Base-by-base conservation (phyloP, 2,797 vertebrate species). In the Diceros bicornis region DNA sequence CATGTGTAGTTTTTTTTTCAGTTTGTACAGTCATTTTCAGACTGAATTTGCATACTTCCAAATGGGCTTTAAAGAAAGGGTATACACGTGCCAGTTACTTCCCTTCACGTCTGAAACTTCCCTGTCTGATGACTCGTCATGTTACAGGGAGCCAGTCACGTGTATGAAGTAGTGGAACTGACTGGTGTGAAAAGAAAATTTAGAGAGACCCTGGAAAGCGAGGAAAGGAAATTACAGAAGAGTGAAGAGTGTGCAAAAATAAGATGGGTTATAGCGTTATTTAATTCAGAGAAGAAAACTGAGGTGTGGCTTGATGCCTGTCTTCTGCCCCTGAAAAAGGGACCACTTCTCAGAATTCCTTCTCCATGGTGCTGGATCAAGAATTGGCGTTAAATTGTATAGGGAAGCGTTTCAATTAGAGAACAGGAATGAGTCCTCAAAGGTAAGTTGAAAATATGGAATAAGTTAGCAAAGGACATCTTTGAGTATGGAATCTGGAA, bases 31-130 rank as follows among this genome's bases (percentile, higher is more conserved):
- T 72, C 66, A 72, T 66, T 88, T 91, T 85, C 91, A 47, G 44
- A n/a, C 25, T 92, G 47, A 78, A 62, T 84, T 23, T 84, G 21
- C 89, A 83, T 52, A 16, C 27, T 95, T 96, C 17, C 74, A 94
- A 79, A 64, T 62, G 32, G 18, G 5, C 20, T 44, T 91, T 66
- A 69, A 74, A 87, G n/a, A 83, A 61, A 91, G 66, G 14, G 17
- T 89, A 14, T 14, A 57, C 0, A 0, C 37, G 2, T 64, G 34
- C 92, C 61, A 57, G 44, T 97, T 79, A 64, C 32, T 85, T 94
- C 37, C 69, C 77, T 61, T 94, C 27, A n/a, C n/a, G 96, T 82
- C 83, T 89, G 59, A 93, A 88, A 29, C 23, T 32, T 29, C 50
- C 41, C 68, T 55, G 34, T n/a, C n/a, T n/a, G n/a, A n/a, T n/a